Conservation (phyloP, 2,113 vertebrate species). For the Arizona elegans region DNA sequence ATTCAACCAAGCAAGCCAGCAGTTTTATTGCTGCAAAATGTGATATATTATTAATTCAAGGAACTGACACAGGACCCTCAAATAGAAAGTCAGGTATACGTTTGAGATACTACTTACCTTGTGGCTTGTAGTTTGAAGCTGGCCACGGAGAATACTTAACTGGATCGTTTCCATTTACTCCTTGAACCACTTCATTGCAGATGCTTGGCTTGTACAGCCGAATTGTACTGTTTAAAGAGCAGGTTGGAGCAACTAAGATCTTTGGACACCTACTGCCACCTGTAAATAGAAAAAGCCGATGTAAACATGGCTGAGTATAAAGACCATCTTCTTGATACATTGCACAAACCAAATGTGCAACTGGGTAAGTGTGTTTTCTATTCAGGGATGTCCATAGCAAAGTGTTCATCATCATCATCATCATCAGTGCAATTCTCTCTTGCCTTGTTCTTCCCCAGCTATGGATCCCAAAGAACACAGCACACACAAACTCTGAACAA, state of each 20-base stretch:
- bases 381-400: background rate
- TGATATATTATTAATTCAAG: background rate
- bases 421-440: background rate
- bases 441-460: too few relatives aligned
- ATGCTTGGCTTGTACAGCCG: conserved; percentile 55
- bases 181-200: conserved; percentile 63
- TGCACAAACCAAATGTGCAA: background rate
- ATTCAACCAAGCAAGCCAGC: background rate
- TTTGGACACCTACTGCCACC: conserved; percentile 71
- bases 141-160: conserved; percentile 48
- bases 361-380: background rate
- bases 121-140: conserved; percentile 72
- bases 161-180: conserved; percentile 75
- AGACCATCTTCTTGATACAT: background rate
- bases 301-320: background rate
- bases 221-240: conserved; percentile 47
- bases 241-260: conserved; percentile 44
- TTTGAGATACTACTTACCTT: conserved; percentile 58
- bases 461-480: too few relatives aligned
- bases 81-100: background rate
- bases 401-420: background rate
- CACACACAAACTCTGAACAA: too few relatives aligned
- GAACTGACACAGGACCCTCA: background rate
- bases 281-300: conserved; percentile 38
- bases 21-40: background rate